Base-by-base conservation (phyloP, 2,797 vertebrate genomes). In the Leuciscus waleckii region DNA sequence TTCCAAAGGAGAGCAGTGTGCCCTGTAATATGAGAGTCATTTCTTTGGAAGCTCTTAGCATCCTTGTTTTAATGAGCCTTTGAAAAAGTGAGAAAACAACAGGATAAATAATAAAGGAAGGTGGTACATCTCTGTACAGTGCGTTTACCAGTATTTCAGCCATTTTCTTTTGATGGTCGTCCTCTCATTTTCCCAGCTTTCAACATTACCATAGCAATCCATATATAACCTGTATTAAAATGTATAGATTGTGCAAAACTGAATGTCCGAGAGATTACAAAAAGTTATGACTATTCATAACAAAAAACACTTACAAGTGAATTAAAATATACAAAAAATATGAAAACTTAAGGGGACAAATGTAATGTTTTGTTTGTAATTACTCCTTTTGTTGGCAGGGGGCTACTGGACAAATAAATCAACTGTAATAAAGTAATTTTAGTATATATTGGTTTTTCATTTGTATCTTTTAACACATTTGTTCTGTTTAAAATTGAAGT, bases 391-490 rank as follows among this genome's bases (percentile, higher is more conserved):
- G 94, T 95, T 95, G 97, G 96, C 97, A 97, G 98, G 98, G 96
- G 97, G 97, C 97, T 98, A 98, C 98, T 97, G 94, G 94, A 94
- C 93, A 96, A 97, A 98, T 96, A 98, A 85, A 98, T 98, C 96
- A 97, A 96, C 97, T 99, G 98, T 99, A 99, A 99, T 99, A 99
- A 99, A 99, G 96, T 98, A 97, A 98, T 98, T 99, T 99, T 99
- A 99, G 97, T 99, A 98, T 95, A 95, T 92, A 4, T 89, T 54
- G 81, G 89, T 90, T 51, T 26, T n/a, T 81, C 75, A 46, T 82
- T 69, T 87, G 61, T 41, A 43, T 68, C 5, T 29, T 13, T 68
- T 7, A 14, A 68, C 58, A 17, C 29, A 46, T 32, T 26, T 68
- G n/a, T 76, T 69, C 5, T 4, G 9, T 61, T 77, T 56, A 32